phyloP scores from a whole-genome alignment of 2,797 vertebrate genomes.

The Lithobates pipiens region DNA sequence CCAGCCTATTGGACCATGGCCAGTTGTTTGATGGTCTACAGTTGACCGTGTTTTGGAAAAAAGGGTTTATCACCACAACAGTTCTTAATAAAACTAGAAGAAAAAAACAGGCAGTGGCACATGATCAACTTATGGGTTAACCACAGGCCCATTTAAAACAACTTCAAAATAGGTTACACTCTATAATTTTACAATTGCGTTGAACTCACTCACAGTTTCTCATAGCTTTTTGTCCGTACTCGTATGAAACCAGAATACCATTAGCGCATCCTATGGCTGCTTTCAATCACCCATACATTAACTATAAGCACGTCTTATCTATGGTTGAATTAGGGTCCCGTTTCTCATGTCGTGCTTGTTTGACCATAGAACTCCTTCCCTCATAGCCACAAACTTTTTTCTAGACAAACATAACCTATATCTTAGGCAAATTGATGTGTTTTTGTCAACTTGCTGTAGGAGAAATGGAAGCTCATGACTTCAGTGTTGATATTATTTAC shows the following conservation, averaged over 20 bases:
- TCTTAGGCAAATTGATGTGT: neutral
- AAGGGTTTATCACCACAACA: slow-evolving; percentile 3
- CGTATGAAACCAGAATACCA: slow-evolving; percentile 20
- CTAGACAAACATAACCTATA: slow-evolving; percentile 9
- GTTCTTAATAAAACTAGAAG: slow-evolving; percentile 18
- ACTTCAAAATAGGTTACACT: slow-evolving; percentile 43
- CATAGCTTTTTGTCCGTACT: slow-evolving; percentile 23
- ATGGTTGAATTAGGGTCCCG: neutral
- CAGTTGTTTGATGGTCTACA: neutral
- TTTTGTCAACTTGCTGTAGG: too few species aligned
- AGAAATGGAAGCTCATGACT: too few species aligned
- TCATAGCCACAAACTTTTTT: neutral
- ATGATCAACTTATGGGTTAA: slow-evolving; percentile 4
- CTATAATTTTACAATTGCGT: slow-evolving; percentile 22
- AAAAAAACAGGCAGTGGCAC: slow-evolving; percentile 6
- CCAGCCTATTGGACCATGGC: neutral
- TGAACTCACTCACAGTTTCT: slow-evolving; percentile 32
- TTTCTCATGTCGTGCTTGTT: neutral
- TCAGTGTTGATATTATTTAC: too few species aligned
- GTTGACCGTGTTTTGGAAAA: neutral
- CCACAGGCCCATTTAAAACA: slow-evolving; percentile 42
- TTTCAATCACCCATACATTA: neutral
- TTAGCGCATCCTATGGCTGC: slow-evolving; percentile 28
- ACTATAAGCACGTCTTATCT: neutral
- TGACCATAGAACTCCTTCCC: neutral